phyloP scores from a whole-genome alignment of 2,113 vertebrate species.

The Phoenicopterus ruber region DNA sequence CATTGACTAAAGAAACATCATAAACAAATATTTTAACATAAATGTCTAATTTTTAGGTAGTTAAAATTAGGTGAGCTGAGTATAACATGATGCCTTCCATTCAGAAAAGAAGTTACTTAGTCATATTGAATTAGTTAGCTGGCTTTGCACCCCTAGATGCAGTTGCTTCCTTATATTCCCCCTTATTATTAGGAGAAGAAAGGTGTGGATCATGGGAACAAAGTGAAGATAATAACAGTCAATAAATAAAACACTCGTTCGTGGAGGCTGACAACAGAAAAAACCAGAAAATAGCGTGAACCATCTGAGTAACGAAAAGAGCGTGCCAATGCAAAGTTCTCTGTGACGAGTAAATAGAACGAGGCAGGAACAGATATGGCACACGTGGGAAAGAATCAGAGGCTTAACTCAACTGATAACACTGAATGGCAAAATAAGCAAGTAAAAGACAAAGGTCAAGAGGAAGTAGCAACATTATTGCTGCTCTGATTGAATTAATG shows the following conservation, averaged over 20 bases:
- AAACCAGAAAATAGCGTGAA: not conserved
- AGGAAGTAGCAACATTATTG: not conserved
- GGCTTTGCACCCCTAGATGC: not conserved
- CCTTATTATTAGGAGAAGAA: not conserved
- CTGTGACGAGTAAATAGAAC: not conserved
- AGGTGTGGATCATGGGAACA: not conserved
- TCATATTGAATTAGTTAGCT: not conserved
- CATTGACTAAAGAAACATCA: not conserved
- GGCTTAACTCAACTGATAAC: not conserved
- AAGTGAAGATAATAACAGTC: not conserved
- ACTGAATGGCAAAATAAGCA: not conserved
- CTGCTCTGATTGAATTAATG: not conserved
- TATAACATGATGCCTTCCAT: not conserved
- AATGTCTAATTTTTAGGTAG: not conserved
- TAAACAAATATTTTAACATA: not conserved
- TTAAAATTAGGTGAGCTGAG: not conserved
- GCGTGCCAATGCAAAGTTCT: not conserved
- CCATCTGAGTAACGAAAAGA: not conserved
- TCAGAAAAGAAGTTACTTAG: not conserved
- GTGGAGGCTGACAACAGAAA: not conserved
- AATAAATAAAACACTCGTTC: not conserved
- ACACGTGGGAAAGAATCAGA: not conserved
- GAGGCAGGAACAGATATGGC: not conserved
- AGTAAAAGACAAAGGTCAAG: slow-evolving; percentile 18
- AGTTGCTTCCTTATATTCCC: not conserved